Evolutionary conservation across 1,140 invertebrate genomes (phyloP).

Genomic region (Drosophila simulans): DNA sequence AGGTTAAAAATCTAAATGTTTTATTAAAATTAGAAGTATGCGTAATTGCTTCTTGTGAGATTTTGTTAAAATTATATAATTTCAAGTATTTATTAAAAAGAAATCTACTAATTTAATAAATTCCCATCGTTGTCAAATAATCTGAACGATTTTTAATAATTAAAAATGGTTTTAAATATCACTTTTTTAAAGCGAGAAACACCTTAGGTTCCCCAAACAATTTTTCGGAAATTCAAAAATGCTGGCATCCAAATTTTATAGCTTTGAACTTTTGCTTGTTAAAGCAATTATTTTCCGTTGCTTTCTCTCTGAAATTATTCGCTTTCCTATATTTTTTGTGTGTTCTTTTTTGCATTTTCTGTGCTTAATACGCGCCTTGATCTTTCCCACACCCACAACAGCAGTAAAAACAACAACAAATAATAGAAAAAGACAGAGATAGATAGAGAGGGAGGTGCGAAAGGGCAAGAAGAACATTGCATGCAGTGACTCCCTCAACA

Average conservation of each 20-base stretch:
- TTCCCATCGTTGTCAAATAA: too few relatives aligned
- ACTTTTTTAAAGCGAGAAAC: background rate
- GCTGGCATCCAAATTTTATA: conserved; percentile 39
- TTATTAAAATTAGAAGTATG: background rate
- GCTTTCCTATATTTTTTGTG: conserved; percentile 13
- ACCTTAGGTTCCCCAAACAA: background rate
- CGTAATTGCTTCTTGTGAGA: background rate
- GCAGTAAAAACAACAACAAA: conserved; percentile 22
- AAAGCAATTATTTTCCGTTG: conserved; percentile 33
- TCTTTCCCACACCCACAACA: conserved; percentile 73
- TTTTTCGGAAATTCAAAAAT: conserved; percentile 3
- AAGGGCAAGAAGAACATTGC: conserved; percentile 46
- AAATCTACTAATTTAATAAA: too few relatives aligned
- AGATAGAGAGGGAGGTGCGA: background rate
- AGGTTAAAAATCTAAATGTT: background rate
- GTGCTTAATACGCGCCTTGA: conserved; percentile 71
- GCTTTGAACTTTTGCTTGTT: conserved; percentile 51
- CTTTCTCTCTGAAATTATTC: conserved; percentile 7
- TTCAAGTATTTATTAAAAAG: too few relatives aligned
- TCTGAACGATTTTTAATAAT: too few relatives aligned
- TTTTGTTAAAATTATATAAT: background rate
- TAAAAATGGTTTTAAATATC: too few relatives aligned
- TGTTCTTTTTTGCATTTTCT: conserved; percentile 43
- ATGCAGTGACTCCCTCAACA: conserved; percentile 70
- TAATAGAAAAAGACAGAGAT: background rate